Evolutionary conservation across 2,113 vertebrate genomes (phyloP).

Genomic region (Marmota flaviventris): DNA sequence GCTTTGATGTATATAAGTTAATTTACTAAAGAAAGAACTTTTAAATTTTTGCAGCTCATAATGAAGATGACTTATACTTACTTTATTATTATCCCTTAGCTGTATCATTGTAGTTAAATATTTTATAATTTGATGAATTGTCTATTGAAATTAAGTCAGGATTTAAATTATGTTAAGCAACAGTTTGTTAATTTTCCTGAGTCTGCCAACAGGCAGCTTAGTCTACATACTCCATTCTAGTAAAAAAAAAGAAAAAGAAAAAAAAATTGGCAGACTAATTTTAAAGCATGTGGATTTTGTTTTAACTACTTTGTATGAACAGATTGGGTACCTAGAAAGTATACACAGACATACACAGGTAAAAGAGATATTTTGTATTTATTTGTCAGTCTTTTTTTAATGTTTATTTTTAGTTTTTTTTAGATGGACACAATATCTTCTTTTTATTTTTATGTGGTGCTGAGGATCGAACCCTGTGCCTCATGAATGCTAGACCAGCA

Average conservation of each 20-base stretch:
- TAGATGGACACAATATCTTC: too few relatives aligned
- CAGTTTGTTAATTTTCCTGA: slow-evolving; percentile 18
- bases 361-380: slow-evolving; percentile 39
- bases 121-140: slow-evolving; percentile 48
- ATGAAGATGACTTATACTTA: slow-evolving; percentile 12
- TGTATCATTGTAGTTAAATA: slow-evolving; percentile 49
- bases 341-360: background rate
- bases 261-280: background rate
- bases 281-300: slow-evolving; percentile 38
- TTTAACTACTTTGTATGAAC: slow-evolving; percentile 55
- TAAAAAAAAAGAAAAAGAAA: background rate
- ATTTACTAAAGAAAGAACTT: background rate
- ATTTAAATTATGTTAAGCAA: slow-evolving; percentile 5
- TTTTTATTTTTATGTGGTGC: too few relatives aligned
- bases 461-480: too few relatives aligned
- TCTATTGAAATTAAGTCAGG: slow-evolving; percentile 62
- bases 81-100: slow-evolving; percentile 28
- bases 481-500: too few relatives aligned
- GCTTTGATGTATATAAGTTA: slow-evolving; percentile 55
- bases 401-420: too few relatives aligned
- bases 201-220: background rate
- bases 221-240: background rate
- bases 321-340: background rate
- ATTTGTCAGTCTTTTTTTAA: background rate
- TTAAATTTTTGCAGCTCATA: background rate